Base-by-base conservation (phyloP, 2,797 vertebrate species). In the Dendrocincla tyrannina region DNA sequence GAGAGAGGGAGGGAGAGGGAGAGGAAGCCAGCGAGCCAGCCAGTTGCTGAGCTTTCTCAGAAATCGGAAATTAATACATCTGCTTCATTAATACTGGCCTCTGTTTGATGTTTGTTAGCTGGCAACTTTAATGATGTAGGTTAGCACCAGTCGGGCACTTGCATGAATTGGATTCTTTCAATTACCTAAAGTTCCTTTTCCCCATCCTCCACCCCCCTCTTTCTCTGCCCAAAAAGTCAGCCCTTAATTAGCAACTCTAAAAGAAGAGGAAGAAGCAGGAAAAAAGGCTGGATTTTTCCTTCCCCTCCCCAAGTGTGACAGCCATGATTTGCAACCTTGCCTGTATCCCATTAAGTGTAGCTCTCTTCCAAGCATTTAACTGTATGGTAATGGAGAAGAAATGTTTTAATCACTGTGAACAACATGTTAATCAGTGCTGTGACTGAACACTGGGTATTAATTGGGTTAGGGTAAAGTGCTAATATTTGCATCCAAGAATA, bases 51-150 rank as follows among this genome's bases (percentile, higher is more conserved):
- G 98, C 98, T 98, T 95, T 98, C 98, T 99, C 98, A 98, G 99
- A 99, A 99, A 99, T 98, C 98, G 98, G 98, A 99, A 99, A 99
- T 99, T 98, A 99, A 99, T 98, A 98, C 98, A 99, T 99, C 98
- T 99, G 98, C 99, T 99, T 99, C 99, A 99, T 99, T 99, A 99
- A 98, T 98, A 98, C 98, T 98, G 98, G 98, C 98, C 98, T 96
- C 96, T 98, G 98, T 98, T 98, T 98, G 98, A 98, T 98, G 98
- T 99, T 98, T 98, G 98, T 98, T 98, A 98, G 98, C 98, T 98
- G 98, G 98, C 98, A 98, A 98, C 98, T 99, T 98, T 99, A 99
- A 99, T 99, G 98, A 99, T 98, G 98, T 98, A 98, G 98, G 98
- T 98, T 98, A 97, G 98, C 98, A 98, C 98, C 98, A 97, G 98